Base-by-base conservation (phyloP, 2,797 vertebrate genomes). In the Limosa lapponica region DNA sequence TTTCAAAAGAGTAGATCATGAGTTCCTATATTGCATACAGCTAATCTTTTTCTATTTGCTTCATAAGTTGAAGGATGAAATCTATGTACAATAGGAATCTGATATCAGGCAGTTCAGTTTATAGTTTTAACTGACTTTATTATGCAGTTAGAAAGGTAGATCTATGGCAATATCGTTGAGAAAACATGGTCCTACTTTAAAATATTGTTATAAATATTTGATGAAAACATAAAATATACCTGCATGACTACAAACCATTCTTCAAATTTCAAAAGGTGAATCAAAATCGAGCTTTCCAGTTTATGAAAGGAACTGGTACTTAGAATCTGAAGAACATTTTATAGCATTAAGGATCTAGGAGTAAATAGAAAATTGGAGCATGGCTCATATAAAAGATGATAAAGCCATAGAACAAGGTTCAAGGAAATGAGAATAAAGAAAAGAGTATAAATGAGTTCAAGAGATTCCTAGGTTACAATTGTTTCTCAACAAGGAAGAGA, bases 401-500 rank as follows among this genome's bases (percentile, higher is more conserved):
- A 90, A 88, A 92, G 11, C 24, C 25, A 44, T 13, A 64, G 65
- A 86, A 79, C 16, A 83, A 72, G n/a, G 44, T 92, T 85, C 34
- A 92, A 88, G 54, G 72, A 96, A 89, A 83, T 58, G 18, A 54
- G 36, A 95, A 80, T 22, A 91, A 87, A 91, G 11, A 16, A 70
- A 75, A 89, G 46, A 89, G 27, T 51, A 91, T 54, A 91, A 95
- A 92, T 86, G 46, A 91, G 69, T 93, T 95, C 54, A 83, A 93
- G 75, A 79, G 85, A 83, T 74, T 94, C 61, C 54, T 86, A 72
- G 51, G 69, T 52, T 71, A 75, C 71, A 91, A 88, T 88, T 96
- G 75, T 96, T 94, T 97, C 95, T 96, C 94, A 88, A 93, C 77
- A 87, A 95, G 89, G 66, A 93, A 94, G 28, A 88, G 85, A 94